Conservation (phyloP, 2,797 vertebrate genomes). For the Leptodactylus fallax region DNA sequence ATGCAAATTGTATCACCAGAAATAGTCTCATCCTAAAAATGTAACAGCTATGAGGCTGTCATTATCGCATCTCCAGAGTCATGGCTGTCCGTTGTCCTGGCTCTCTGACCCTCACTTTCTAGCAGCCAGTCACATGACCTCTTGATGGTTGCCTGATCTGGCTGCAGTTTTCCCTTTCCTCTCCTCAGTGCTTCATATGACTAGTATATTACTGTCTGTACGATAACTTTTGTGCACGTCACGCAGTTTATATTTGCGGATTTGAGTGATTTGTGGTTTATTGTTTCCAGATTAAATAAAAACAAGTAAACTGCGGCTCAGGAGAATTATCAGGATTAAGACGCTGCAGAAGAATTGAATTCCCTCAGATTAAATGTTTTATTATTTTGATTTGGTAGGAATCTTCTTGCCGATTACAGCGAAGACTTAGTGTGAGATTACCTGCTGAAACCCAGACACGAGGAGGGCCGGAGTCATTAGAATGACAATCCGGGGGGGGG, state of each 20-base stretch:
- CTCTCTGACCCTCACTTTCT: no score
- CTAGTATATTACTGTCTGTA: background rate
- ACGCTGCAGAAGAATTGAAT: background rate
- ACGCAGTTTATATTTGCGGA: background rate
- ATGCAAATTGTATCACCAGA: no score
- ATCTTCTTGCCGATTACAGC: background rate
- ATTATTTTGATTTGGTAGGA: background rate
- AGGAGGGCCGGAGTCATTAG: background rate
- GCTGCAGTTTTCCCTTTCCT: no score
- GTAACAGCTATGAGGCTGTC: no score
- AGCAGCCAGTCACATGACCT: no score
- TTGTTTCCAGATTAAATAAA: conserved; percentile 15
- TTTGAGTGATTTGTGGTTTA: background rate
- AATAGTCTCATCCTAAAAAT: no score
- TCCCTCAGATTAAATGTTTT: conserved; percentile 11
- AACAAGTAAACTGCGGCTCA: conserved; percentile 2
- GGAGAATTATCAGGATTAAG: conserved; percentile 7
- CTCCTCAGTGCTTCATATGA: no score
- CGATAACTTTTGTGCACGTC: background rate
- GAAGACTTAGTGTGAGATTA: conserved; percentile 1
- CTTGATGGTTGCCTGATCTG: no score
- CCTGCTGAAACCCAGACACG: background rate
- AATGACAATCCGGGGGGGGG: background rate
- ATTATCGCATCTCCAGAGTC: no score
- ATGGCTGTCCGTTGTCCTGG: no score